A percentile compares a stretch with the other conserved stretches of the same genome.
Conservation (phyloP, 2,797 vertebrate genomes). For the Periparus ater region DNA sequence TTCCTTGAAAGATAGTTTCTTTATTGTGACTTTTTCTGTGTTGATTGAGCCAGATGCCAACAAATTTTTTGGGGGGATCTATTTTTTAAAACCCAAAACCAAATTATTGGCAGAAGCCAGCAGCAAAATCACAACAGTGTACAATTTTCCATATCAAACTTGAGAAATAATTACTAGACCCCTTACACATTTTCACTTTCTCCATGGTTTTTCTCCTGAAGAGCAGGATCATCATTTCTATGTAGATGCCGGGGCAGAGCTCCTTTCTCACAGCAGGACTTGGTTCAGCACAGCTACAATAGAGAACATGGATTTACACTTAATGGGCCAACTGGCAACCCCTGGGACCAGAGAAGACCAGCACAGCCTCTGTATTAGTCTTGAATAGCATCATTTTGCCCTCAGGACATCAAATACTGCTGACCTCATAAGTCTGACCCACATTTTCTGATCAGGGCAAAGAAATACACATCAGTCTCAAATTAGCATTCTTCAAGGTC, state of each 20-base stretch:
- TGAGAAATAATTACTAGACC: constrained; percentile 4
- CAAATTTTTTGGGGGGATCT: constrained; percentile 4
- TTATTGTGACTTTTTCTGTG: constrained; percentile 33
- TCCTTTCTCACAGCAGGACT: neutral
- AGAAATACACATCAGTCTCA: neutral
- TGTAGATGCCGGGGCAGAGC: neutral
- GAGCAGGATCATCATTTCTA: neutral
- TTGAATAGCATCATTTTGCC: neutral
- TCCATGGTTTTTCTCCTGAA: neutral
- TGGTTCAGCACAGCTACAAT: neutral
- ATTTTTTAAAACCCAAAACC: constrained; percentile 12
- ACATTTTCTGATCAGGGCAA: neutral
- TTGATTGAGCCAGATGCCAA: constrained; percentile 49
- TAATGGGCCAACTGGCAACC: neutral
- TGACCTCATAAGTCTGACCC: neutral
- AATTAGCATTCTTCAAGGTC: constrained; percentile 2
- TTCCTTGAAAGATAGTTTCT: constrained; percentile 28
- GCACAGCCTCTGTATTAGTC: neutral
- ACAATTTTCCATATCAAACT: neutral
- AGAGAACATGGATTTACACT: neutral
- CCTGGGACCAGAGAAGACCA: neutral
- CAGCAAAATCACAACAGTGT: constrained; percentile 3
- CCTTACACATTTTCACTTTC: neutral
- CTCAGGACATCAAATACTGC: neutral
- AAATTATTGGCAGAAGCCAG: constrained; percentile 38